These are phyloP conservation scores for Thaumatotibia leucotreta DNA, from an alignment of 1,140 invertebrate genomes.

Conservation along the genomic window DNA sequence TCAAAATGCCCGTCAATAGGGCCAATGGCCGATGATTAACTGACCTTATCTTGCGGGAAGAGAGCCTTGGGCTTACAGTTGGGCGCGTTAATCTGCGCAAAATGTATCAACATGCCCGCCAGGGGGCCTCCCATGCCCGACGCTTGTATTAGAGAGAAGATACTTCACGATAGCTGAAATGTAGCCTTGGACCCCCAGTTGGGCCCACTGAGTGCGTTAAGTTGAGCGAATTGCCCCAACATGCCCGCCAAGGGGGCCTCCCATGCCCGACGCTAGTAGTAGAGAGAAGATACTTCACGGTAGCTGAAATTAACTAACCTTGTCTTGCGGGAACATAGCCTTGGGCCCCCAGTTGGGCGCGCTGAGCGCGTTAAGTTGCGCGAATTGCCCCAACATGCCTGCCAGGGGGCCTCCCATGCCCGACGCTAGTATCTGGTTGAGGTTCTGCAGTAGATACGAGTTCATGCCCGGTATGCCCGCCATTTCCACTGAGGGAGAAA, in stretches of 20 bases:
- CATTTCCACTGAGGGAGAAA: slow-evolving; percentile 77
- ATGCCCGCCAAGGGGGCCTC: too few relatives aligned
- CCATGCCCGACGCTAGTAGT: too few relatives aligned
- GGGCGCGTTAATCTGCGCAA: background rate
- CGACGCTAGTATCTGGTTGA: slow-evolving; percentile 71
- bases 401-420: slow-evolving; percentile 69
- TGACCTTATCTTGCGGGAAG: background rate
- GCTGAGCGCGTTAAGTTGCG: slow-evolving; percentile 27
- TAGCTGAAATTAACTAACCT: slow-evolving; percentile 46
- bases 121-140: too few relatives aligned
- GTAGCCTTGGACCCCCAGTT: slow-evolving; percentile 49
- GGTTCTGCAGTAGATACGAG: slow-evolving; percentile 74
- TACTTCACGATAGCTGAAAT: too few relatives aligned
- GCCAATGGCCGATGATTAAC: too few relatives aligned
- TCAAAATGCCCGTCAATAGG: too few relatives aligned
- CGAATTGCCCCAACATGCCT: slow-evolving; percentile 58
- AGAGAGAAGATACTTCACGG: too few relatives aligned
- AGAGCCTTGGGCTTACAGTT: background rate
- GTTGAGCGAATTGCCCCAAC: background rate
- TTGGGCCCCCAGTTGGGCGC: slow-evolving; percentile 48
- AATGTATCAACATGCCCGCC: too few relatives aligned
- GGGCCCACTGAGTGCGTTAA: background rate
- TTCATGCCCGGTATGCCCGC: slow-evolving; percentile 74
- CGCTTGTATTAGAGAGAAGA: too few relatives aligned
- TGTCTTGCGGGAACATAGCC: slow-evolving; percentile 60